Evolutionary conservation across 2,113 vertebrate genomes (phyloP), one percentile per base, ranked within the genome.

Genomic region (Notothenia rossii): DNA sequence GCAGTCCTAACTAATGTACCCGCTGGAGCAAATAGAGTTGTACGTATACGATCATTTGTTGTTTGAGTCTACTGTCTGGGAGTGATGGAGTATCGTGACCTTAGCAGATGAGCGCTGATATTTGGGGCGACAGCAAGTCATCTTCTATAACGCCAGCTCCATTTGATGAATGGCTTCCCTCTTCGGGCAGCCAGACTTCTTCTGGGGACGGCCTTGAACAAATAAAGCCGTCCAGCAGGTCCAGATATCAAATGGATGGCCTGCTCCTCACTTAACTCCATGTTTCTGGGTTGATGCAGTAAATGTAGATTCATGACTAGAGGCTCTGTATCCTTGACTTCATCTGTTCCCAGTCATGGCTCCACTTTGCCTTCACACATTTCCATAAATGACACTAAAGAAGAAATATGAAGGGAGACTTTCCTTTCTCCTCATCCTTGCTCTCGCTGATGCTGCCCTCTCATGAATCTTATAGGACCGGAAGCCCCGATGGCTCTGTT

Each of bases 321-420:
- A 66, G 74, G 77, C 76, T 82, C 55, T 25, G 22, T 49, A 56
- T 88, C 86, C 89, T 93, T 93, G 90, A 92, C 91, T 91, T 79
- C 80, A 83, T 88, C 72, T 85, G 40, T 75, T 79, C 80, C 55
- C 86, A 71, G 85, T 93, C 83, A 74, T 65, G 59, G 71, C 29
- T 83, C 78, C 85, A 77, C 78, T 89, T 88, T 84, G 81, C 87
- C 79, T 60, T 75, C 82, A 81, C 86, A 81, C 78, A 92, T 94
- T 94, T 92, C 73, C 89, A 92, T 93, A 93, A 94, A 90, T 90
- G 91, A 90, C 86, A 90, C 76, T 89, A 88, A 93, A 89, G 90
- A 89, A 91, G 93, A 95, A 88, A 87, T 87, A 93, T 79, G 84
- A 75, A 10, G 18, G 25, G 7, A 15, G 51, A 40, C 36, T 40